Conservation (phyloP, 2,888 invertebrate species). For the Ophonus ardosiacus region DNA sequence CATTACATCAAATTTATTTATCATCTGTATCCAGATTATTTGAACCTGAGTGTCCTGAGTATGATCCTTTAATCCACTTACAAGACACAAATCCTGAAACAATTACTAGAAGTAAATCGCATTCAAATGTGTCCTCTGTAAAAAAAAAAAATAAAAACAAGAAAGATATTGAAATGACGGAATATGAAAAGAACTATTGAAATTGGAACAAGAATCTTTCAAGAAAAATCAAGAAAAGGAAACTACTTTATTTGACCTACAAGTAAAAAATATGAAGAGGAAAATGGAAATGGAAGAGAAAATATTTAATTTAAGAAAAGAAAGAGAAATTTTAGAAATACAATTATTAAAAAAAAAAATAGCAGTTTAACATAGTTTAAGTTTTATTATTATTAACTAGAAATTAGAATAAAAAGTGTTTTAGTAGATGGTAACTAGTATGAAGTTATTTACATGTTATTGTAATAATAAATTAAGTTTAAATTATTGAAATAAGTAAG, state of each 20-base stretch:
- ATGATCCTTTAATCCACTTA: neutral
- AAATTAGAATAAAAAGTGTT: no score
- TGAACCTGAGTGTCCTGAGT: no score
- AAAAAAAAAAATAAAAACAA: no score
- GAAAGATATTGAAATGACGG: neutral
- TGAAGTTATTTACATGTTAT: no score
- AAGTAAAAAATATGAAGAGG: neutral
- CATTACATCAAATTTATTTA: neutral
- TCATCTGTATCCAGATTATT: no score
- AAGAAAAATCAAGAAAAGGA: no score
- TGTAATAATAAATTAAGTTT: neutral
- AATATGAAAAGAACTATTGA: no score
- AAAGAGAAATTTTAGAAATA: neutral
- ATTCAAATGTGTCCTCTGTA: neutral
- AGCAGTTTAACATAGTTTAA: neutral
- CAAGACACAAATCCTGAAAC: neutral
- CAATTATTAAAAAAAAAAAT: neutral
- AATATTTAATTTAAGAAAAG: neutral
- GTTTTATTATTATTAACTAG: neutral
- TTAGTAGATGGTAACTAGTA: no score
- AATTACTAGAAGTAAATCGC: neutral
- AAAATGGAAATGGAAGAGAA: neutral
- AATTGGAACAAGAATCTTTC: no score
- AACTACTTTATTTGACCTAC: no score
- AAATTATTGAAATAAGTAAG: neutral